Percentiles rank a stretch among this genome's conserved stretches.
Evolutionary conservation across 2,113 vertebrate genomes (phyloP).

Genomic region (Antigone vipio): DNA sequence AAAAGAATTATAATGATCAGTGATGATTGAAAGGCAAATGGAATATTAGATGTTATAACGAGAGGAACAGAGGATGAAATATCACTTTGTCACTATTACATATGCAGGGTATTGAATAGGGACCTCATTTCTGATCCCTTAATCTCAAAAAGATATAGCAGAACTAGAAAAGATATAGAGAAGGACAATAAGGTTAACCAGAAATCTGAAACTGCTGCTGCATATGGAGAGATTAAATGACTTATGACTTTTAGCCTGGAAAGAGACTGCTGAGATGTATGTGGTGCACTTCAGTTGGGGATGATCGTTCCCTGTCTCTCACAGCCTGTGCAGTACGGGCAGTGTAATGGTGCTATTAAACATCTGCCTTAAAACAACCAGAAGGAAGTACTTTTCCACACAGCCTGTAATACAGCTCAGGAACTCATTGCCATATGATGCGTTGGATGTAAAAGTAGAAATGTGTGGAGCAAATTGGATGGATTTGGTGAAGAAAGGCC

Average conservation of each 20-base stretch:
- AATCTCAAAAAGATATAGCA: not conserved
- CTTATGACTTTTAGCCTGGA: not conserved
- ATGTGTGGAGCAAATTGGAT: not conserved
- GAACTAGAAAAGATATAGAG: not conserved
- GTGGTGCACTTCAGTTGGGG: not conserved
- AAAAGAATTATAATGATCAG: not conserved
- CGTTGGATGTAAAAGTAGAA: not conserved
- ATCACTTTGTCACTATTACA: not conserved
- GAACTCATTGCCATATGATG: not conserved
- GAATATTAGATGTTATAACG: not conserved
- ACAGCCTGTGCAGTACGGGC: not conserved
- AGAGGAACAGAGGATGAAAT: not conserved
- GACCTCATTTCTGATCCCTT: not conserved
- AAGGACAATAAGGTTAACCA: not conserved
- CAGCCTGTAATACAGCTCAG: not conserved
- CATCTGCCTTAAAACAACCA: not conserved
- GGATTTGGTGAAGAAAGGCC: not conserved
- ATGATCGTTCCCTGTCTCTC: not conserved
- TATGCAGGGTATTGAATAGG: not conserved
- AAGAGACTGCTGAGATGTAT: not conserved
- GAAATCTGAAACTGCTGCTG: not conserved
- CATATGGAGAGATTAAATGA: not conserved
- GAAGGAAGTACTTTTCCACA: not conserved
- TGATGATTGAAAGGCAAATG: not conserved
- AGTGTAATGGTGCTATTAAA: not conserved